Percentiles rank a stretch among this genome's conserved stretches.
Evolutionary conservation across 35 echinoderm and acorn worm genomes (phyloP).

Genomic region (Chiridota heheva): DNA sequence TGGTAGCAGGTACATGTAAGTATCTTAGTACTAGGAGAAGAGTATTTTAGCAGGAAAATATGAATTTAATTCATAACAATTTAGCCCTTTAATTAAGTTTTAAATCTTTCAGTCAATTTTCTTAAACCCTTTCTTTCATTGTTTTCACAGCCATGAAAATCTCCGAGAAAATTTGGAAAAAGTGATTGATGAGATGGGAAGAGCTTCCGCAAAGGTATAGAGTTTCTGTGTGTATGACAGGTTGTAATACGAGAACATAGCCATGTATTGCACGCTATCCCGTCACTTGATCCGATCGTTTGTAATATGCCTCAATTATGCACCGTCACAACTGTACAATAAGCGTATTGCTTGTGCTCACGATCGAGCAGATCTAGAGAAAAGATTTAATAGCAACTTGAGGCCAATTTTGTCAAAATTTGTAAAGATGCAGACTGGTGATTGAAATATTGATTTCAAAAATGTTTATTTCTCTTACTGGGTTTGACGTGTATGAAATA

Average conservation of each 20-base stretch:
- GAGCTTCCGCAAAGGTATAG: conserved; percentile 91
- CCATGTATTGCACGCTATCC: too few species aligned
- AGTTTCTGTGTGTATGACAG: neutral
- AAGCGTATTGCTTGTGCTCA: too few species aligned
- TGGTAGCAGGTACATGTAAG: neutral
- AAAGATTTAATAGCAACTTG: neutral
- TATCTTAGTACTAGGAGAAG: neutral
- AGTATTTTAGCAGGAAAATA: neutral
- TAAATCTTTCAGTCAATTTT: neutral
- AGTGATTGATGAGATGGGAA: conserved; percentile 93
- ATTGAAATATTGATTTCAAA: too few species aligned
- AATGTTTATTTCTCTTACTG: too few species aligned
- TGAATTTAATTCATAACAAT: neutral
- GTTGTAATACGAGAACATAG: too few species aligned
- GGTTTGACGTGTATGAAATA: too few species aligned
- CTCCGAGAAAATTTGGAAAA: conserved; percentile 52
- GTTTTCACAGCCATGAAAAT: conserved; percentile 46
- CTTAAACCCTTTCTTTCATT: conserved; percentile 27
- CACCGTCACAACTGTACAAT: neutral
- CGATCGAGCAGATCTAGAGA: neutral
- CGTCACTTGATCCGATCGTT: neutral
- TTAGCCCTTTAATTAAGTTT: neutral
- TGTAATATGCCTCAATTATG: neutral
- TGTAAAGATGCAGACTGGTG: too few species aligned
- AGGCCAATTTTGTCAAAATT: neutral